phyloP scores from a whole-genome alignment of 2,113 vertebrate genomes.

The Carassius carassius region DNA sequence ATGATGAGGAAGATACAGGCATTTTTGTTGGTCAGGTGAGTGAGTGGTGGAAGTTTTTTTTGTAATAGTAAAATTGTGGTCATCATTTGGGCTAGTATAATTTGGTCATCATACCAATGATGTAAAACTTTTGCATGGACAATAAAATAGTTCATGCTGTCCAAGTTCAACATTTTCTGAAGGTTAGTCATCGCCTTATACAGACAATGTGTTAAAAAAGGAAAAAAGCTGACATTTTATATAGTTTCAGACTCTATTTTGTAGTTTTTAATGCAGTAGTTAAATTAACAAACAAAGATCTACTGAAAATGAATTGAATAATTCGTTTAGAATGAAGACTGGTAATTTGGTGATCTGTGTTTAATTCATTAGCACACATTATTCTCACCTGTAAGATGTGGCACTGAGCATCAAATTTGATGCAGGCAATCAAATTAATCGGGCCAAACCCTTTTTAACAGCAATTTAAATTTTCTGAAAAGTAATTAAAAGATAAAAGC shows the following conservation, averaged over 20 bases:
- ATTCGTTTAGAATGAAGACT: not conserved
- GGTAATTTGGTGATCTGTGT: not conserved
- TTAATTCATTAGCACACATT: not conserved
- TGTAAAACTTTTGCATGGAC: not conserved
- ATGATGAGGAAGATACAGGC: constrained; percentile 90
- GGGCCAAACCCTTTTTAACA: constrained; percentile 13
- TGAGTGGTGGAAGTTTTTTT: constrained; percentile 26
- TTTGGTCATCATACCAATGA: not conserved
- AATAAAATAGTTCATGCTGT: not conserved
- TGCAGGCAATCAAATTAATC: constrained; percentile 29
- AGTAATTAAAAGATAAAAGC: constrained; percentile 62
- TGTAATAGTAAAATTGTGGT: not conserved
- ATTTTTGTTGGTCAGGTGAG: constrained; percentile 95
- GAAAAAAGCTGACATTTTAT: not conserved
- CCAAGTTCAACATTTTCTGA: not conserved
- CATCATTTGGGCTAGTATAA: not conserved
- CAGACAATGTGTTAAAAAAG: not conserved
- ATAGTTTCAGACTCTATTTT: not conserved
- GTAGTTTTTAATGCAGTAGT: not conserved
- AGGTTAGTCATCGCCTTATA: not conserved
- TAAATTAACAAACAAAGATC: constrained; percentile 11
- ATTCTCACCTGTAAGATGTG: not conserved
- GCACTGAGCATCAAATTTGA: not conserved
- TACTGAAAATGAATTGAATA: not conserved
- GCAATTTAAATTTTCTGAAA: constrained; percentile 40